A percentile compares a stretch with the other conserved stretches of the same genome.
Conservation (phyloP, 1,140 invertebrate genomes). For the Leptinotarsa texana region DNA sequence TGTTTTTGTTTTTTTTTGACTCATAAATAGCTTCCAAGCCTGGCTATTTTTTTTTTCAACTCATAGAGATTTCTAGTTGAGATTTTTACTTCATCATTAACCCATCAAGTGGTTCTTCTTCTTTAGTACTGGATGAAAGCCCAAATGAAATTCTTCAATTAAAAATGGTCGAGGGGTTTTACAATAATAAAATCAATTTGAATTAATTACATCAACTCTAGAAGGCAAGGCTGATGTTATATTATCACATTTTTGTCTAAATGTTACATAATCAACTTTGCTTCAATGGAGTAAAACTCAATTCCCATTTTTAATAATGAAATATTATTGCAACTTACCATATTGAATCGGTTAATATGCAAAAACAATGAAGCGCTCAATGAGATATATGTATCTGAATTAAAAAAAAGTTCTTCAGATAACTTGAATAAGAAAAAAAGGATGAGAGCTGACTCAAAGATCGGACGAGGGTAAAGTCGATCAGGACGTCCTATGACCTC, state of each 20-base stretch:
- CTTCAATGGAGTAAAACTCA: neutral
- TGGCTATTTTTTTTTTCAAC: too few species aligned
- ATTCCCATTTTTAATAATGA: neutral
- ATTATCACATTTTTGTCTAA: neutral
- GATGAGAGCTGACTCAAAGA: neutral
- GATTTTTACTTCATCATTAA: too few species aligned
- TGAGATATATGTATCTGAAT: neutral
- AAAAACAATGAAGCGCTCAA: neutral
- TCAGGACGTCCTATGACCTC: conserved; percentile 19
- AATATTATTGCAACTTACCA: conserved; percentile 3
- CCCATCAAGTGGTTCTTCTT: too few species aligned
- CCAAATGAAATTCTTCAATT: too few species aligned
- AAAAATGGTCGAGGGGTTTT: too few species aligned
- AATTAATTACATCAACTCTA: too few species aligned
- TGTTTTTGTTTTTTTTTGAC: too few species aligned
- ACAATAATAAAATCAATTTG: neutral
- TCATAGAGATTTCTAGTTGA: too few species aligned
- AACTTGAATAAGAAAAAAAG: neutral
- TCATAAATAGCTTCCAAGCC: too few species aligned
- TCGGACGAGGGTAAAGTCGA: neutral
- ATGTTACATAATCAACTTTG: neutral
- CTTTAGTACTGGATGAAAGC: too few species aligned
- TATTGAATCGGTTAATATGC: neutral
- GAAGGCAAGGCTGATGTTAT: too few species aligned
- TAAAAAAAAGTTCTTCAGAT: neutral